Evolutionary conservation across 2,113 vertebrate species (phyloP).

Genomic region (Corynorhinus townsendii): DNA sequence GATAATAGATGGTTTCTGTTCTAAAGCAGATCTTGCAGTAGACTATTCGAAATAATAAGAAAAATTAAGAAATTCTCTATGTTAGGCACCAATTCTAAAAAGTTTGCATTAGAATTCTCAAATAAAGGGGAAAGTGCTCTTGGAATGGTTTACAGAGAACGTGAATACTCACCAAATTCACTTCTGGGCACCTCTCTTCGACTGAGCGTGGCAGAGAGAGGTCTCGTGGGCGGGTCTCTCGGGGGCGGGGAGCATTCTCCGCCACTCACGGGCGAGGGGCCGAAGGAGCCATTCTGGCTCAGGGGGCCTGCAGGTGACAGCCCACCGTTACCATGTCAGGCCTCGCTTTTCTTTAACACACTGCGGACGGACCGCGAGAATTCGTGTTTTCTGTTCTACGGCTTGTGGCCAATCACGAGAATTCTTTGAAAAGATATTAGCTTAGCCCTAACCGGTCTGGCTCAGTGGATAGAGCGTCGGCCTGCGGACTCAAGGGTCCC

Average conservation of each 20-base stretch:
- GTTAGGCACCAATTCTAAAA: not conserved
- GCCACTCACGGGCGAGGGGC: constrained; percentile 96
- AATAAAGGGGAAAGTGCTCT: not conserved
- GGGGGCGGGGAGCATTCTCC: constrained; percentile 94
- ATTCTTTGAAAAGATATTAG: too few species aligned
- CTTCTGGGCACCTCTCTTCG: constrained; percentile 81
- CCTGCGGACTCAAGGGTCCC: too few species aligned
- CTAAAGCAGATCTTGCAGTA: not conserved
- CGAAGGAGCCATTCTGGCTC: constrained; percentile 91
- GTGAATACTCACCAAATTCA: constrained; percentile 76
- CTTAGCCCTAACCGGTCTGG: too few species aligned
- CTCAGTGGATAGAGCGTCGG: too few species aligned
- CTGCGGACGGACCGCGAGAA: too few species aligned
- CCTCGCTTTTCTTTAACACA: not conserved
- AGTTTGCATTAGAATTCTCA: not conserved
- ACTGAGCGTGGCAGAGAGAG: constrained; percentile 87
- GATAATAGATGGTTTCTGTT: not conserved
- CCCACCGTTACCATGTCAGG: not conserved
- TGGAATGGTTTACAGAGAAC: too few species aligned
- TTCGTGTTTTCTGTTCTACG: too few species aligned
- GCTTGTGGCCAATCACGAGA: too few species aligned
- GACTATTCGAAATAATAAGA: not conserved
- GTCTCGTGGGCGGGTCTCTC: constrained; percentile 85
- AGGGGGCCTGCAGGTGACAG: constrained; percentile 79
- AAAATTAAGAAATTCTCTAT: not conserved